Conservation (phyloP, 2,113 vertebrate species). For the Felis chaus region DNA sequence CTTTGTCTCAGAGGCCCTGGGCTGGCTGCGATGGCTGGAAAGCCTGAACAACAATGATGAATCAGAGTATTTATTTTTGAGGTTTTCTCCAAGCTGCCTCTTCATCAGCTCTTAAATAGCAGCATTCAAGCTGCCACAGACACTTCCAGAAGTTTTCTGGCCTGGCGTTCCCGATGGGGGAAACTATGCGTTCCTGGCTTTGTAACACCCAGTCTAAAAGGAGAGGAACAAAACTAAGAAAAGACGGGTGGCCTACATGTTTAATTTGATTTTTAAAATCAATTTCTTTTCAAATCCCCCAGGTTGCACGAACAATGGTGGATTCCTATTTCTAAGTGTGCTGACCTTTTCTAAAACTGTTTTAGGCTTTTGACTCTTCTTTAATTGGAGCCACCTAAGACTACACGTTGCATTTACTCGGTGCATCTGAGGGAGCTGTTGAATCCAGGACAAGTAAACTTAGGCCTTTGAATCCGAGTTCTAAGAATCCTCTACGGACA, state of each 20-base stretch:
- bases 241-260: background rate
- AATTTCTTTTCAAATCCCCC: background rate
- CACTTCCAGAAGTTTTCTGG: conserved; percentile 70
- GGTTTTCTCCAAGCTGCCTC: conserved; percentile 79
- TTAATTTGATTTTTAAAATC: conserved; percentile 26
- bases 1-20: conserved; percentile 73
- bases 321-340: conserved; percentile 40
- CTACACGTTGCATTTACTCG: accelerated
- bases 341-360: conserved; percentile 61
- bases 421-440: accelerated
- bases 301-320: background rate
- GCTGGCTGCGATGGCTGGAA: conserved; percentile 51
- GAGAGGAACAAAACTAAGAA: background rate
- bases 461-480: background rate
- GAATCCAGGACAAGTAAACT: background rate
- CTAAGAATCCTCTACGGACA: background rate
- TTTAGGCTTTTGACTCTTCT: conserved; percentile 46
- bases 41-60: conserved; percentile 79
- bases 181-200: background rate
- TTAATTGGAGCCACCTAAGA: conserved; percentile 23
- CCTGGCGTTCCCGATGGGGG: conserved; percentile 11
- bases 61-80: conserved; percentile 82
- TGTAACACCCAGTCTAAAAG: accelerated
- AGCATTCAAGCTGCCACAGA: conserved; percentile 73
- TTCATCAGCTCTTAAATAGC: conserved; percentile 80